phyloP scores from a whole-genome alignment of 2,888 invertebrate genomes.

The Cephus spinipes region DNA sequence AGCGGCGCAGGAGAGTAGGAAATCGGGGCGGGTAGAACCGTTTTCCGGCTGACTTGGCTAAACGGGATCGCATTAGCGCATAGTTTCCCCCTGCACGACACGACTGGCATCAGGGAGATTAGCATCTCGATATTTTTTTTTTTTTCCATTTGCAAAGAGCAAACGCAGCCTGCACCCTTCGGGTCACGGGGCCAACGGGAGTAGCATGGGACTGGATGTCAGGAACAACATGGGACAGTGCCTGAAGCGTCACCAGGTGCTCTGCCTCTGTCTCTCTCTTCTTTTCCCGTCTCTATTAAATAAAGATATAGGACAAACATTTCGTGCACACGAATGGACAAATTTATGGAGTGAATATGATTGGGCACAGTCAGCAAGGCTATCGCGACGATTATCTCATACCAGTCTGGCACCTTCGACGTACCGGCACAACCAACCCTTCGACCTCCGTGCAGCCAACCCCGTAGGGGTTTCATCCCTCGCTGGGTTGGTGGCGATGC shows the following conservation, averaged over 20 bases:
- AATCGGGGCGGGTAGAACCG: constrained; percentile 59
- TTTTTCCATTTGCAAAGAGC: constrained; percentile 18
- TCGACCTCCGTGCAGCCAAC: constrained; percentile 1
- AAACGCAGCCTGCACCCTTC: constrained; percentile 7
- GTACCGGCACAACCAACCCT: neutral
- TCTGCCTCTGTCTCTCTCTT: constrained; percentile 21
- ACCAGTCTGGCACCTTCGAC: too few species aligned
- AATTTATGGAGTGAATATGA: too few species aligned
- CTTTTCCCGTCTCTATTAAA: constrained; percentile 5
- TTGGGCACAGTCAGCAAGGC: too few species aligned
- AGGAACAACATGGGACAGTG: too few species aligned
- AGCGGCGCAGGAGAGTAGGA: constrained; percentile 28
- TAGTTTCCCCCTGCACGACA: constrained; percentile 45
- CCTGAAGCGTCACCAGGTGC: constrained; percentile 22
- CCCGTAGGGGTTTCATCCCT: constrained; percentile 31
- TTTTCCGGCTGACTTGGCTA: constrained; percentile 66
- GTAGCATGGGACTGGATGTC: too few species aligned
- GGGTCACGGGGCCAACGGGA: neutral
- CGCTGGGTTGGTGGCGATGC: constrained; percentile 40
- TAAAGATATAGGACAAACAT: too few species aligned
- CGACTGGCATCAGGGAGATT: constrained; percentile 48
- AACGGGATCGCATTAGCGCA: constrained; percentile 65
- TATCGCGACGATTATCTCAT: too few species aligned
- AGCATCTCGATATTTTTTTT: constrained; percentile 58
- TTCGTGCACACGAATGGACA: too few species aligned